These are phyloP conservation scores for Dinothrombium tinctorium DNA, from an alignment of 1,140 invertebrate genomes.

Conservation along the genomic window DNA sequence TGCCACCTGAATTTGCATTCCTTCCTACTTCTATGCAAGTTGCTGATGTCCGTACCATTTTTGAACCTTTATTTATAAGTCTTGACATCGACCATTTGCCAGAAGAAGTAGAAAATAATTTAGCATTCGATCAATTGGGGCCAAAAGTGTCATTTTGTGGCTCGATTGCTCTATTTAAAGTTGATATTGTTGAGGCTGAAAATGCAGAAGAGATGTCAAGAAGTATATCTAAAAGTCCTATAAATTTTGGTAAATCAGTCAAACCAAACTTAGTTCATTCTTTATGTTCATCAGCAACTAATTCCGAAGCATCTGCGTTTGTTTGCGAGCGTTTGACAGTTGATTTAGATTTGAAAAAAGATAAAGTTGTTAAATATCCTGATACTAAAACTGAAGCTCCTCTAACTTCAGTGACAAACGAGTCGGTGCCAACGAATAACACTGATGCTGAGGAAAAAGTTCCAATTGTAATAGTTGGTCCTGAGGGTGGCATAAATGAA, in stretches of 20 bases:
- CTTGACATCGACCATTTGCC: constrained; percentile 40
- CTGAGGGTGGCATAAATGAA: constrained; percentile 31
- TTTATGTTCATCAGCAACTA: constrained; percentile 11
- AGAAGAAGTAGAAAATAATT: not conserved
- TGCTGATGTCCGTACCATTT: constrained; percentile 72
- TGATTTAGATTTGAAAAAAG: constrained; percentile 23
- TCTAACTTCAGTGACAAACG: too few relatives aligned
- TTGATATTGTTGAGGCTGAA: constrained; percentile 66
- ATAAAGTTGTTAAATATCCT: not conserved
- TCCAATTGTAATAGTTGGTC: constrained; percentile 6
- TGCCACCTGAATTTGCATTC: constrained; percentile 23
- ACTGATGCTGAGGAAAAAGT: not conserved
- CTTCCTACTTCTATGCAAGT: constrained; percentile 40
- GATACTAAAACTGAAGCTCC: not conserved
- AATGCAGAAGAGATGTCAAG: constrained; percentile 19
- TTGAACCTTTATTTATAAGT: constrained; percentile 56
- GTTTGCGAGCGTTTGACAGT: constrained; percentile 68
- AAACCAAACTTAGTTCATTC: not conserved
- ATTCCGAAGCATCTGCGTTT: constrained; percentile 57
- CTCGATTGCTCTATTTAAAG: constrained; percentile 57
- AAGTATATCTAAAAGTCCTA: not conserved
- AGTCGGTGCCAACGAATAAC: not conserved
- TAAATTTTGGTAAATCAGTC: not conserved
- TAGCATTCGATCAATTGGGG: constrained; percentile 44
- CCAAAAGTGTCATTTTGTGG: constrained; percentile 69